Evolutionary conservation across 53 echinoderm and acorn worm species (phyloP).

Genomic region (Patiria pectinifera): DNA sequence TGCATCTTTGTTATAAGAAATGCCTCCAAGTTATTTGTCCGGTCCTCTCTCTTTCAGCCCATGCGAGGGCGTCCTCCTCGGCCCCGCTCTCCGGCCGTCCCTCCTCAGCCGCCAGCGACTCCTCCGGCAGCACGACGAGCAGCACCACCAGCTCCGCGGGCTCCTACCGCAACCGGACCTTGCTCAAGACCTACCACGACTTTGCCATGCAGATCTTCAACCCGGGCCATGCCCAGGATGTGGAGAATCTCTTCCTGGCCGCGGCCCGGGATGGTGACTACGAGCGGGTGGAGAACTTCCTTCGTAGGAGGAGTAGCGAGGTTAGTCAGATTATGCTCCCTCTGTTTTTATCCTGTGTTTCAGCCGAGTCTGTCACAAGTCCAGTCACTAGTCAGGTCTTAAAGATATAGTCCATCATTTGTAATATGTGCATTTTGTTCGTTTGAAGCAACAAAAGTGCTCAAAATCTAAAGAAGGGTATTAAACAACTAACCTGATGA

Average conservation of each 20-base stretch:
- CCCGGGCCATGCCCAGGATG: slow-evolving; percentile 73
- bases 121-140: not conserved
- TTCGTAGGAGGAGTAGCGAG: slow-evolving; percentile 87
- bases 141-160: slow-evolving; percentile 46
- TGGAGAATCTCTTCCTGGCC: slow-evolving; percentile 79
- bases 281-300: slow-evolving; percentile 83
- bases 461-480: too few species aligned
- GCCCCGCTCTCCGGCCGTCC: slow-evolving; percentile 29
- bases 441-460: too few species aligned
- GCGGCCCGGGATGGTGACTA: slow-evolving; percentile 86
- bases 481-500: too few species aligned
- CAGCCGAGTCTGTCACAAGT: not conserved
- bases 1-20: too few species aligned
- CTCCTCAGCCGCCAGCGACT: slow-evolving; percentile 34
- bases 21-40: not conserved
- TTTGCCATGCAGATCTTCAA: slow-evolving; percentile 98
- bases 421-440: too few species aligned
- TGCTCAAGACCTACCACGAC: slow-evolving; percentile 92
- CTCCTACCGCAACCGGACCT: slow-evolving; percentile 85
- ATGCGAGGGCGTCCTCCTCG: slow-evolving; percentile 34
- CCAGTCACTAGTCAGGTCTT: too few species aligned
- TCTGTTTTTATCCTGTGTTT: not conserved
- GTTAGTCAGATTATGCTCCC: slow-evolving; percentile 31
- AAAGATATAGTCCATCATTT: too few species aligned
- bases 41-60: slow-evolving; percentile 1